phyloP scores from a whole-genome alignment of 2,797 vertebrate species.

The Clarias fuscus region DNA sequence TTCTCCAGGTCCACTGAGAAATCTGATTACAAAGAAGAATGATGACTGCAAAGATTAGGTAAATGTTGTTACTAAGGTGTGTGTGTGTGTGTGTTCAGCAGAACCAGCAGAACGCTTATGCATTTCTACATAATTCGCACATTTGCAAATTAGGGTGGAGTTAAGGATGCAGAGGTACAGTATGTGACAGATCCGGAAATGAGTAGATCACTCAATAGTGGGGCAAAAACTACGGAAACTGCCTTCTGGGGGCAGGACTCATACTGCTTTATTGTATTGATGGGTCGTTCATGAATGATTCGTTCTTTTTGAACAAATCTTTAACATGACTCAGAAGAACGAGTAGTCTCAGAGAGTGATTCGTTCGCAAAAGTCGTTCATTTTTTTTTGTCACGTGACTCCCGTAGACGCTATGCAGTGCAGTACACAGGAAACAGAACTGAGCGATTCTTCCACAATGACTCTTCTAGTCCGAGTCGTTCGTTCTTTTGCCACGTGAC shows the following conservation, averaged over 20 bases:
- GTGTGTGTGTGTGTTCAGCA: neutral
- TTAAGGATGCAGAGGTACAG: neutral
- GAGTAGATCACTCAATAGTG: neutral
- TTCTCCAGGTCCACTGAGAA: conserved; percentile 26
- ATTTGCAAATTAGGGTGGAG: neutral
- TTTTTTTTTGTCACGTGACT: no score
- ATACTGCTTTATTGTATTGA: no score
- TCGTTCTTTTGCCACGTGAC: no score
- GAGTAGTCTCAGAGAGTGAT: no score
- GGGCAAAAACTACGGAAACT: neutral
- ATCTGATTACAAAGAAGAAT: conserved; percentile 24
- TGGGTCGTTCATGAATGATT: no score
- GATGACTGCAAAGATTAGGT: neutral
- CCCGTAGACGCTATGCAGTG: no score
- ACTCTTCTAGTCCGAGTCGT: no score
- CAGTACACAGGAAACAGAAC: no score
- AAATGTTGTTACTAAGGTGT: neutral
- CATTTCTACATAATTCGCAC: neutral
- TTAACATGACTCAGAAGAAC: no score
- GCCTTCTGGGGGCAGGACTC: neutral
- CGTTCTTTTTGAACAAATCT: no score
- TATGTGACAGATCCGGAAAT: neutral
- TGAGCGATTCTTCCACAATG: no score
- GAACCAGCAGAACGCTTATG: neutral
- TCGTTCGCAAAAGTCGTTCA: no score